Percentiles rank a stretch among this genome's conserved stretches.
phyloP scores from a whole-genome alignment of 1,140 invertebrate genomes.

The Pteromalus puparum region DNA sequence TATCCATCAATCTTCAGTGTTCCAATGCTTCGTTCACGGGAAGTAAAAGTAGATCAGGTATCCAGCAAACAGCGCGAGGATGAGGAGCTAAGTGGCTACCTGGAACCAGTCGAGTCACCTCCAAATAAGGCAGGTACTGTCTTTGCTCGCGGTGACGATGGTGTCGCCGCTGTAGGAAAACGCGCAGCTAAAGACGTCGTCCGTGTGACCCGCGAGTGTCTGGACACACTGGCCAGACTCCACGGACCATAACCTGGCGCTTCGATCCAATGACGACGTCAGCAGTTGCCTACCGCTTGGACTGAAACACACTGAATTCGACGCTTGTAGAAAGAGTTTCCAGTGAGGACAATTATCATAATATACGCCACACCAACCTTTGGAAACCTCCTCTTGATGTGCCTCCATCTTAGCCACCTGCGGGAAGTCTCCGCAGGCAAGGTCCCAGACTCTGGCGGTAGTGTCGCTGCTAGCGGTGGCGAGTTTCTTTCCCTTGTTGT shows the following conservation, averaged over 20 bases:
- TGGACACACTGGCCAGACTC: constrained; percentile 82
- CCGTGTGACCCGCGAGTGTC: constrained; percentile 83
- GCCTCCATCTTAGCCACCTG: constrained; percentile 81
- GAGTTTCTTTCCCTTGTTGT: constrained; percentile 82
- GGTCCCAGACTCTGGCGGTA: constrained; percentile 82
- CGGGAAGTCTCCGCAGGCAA: constrained; percentile 77
- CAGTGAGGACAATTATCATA: background rate
- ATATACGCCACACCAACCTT: constrained; percentile 71
- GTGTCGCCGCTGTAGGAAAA: constrained; percentile 87
- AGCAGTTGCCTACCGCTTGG: constrained; percentile 83
- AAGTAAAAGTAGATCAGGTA: constrained; percentile 44
- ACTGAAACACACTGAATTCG: constrained; percentile 83
- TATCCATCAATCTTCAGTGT: background rate
- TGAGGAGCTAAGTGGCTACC: constrained; percentile 62
- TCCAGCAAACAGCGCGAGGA: constrained; percentile 60
- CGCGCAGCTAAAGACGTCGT: constrained; percentile 87
- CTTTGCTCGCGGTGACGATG: constrained; percentile 85
- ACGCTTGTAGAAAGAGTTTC: background rate
- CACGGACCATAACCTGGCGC: constrained; percentile 85
- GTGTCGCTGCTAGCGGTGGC: constrained; percentile 85
- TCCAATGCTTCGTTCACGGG: background rate
- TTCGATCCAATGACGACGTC: constrained; percentile 85
- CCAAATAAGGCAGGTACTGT: constrained; percentile 84
- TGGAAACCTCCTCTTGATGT: constrained; percentile 86
- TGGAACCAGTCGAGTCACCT: constrained; percentile 83